Percentiles rank a stretch among this genome's conserved stretches.
Conservation (phyloP, 2,113 vertebrate species). For the Petroica traversi region DNA sequence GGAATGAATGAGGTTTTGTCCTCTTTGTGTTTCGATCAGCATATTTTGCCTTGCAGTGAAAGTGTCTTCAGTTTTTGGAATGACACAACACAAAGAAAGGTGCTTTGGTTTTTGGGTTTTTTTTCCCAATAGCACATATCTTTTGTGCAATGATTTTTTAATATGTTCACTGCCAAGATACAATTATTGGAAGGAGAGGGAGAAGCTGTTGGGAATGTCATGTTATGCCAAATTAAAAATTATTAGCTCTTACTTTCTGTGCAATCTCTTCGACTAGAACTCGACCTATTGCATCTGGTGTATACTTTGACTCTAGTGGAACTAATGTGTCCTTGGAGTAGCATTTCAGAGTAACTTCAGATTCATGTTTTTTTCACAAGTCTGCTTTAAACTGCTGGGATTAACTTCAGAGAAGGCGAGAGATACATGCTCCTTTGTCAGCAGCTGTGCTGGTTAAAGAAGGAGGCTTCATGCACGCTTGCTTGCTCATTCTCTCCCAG, state of each 20-base stretch:
- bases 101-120: not conserved
- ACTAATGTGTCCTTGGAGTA: slow-evolving; percentile 56
- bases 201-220: slow-evolving; percentile 25
- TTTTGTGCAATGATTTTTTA: not conserved
- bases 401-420: slow-evolving; percentile 41
- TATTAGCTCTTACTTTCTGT: slow-evolving; percentile 53
- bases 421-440: slow-evolving; percentile 20
- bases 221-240: slow-evolving; percentile 55
- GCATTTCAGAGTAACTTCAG: slow-evolving; percentile 43
- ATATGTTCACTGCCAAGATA: not conserved
- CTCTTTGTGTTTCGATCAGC: not conserved
- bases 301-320: slow-evolving; percentile 42
- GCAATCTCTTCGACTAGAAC: not conserved
- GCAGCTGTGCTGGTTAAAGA: slow-evolving; percentile 9
- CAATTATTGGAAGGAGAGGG: slow-evolving; percentile 15
- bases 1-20: slow-evolving; percentile 19
- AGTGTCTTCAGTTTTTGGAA: not conserved
- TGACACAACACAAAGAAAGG: not conserved
- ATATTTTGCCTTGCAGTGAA: not conserved
- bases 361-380: not conserved
- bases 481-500: rapidly evolving
- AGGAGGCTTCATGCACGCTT: not conserved
- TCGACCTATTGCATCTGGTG: not conserved
- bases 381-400: slow-evolving; percentile 37
- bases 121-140: not conserved